Percentiles rank a stretch among this genome's conserved stretches.
Conservation (phyloP, 2,888 invertebrate genomes). For the Gonocerus acuteangulatus region DNA sequence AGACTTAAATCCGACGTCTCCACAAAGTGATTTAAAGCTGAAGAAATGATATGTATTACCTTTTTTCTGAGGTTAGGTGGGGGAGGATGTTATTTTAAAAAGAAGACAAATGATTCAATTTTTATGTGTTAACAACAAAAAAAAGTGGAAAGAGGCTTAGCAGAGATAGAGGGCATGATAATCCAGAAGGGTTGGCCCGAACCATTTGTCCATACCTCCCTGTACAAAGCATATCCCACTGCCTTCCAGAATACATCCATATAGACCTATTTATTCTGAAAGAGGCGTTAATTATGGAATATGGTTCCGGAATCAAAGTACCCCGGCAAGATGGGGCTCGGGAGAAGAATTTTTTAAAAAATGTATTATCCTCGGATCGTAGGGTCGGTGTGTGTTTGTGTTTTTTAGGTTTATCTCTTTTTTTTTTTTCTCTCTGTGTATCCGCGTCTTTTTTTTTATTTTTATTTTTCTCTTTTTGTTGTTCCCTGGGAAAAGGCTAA, state of each 20-base stretch:
- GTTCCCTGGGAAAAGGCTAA: slow-evolving; percentile 4
- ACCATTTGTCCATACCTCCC: slow-evolving; percentile 22
- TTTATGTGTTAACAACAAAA: slow-evolving; percentile 14
- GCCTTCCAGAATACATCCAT: slow-evolving; percentile 6
- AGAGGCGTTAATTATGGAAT: slow-evolving; percentile 15
- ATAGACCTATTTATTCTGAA: slow-evolving; percentile 14
- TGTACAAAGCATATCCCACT: not conserved
- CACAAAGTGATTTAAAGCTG: no score
- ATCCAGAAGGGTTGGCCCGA: not conserved
- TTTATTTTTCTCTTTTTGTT: not conserved
- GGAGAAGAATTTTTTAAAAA: slow-evolving; percentile 16
- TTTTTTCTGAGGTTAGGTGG: no score
- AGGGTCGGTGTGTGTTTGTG: not conserved
- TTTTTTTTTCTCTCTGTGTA: slow-evolving; percentile 4
- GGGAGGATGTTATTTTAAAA: not conserved
- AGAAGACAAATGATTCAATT: slow-evolving; percentile 8
- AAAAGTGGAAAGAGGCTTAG: slow-evolving; percentile 21
- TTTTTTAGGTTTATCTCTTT: not conserved
- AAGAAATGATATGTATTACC: no score
- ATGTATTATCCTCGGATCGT: slow-evolving; percentile 22
- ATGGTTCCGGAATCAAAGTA: slow-evolving; percentile 4
- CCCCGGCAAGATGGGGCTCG: not conserved
- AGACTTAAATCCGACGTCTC: no score
- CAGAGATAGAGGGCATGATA: not conserved
- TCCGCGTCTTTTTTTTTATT: slow-evolving; percentile 1